Conservation (phyloP, 2,797 vertebrate species). For the Sternarchorhynchus goeldii region DNA sequence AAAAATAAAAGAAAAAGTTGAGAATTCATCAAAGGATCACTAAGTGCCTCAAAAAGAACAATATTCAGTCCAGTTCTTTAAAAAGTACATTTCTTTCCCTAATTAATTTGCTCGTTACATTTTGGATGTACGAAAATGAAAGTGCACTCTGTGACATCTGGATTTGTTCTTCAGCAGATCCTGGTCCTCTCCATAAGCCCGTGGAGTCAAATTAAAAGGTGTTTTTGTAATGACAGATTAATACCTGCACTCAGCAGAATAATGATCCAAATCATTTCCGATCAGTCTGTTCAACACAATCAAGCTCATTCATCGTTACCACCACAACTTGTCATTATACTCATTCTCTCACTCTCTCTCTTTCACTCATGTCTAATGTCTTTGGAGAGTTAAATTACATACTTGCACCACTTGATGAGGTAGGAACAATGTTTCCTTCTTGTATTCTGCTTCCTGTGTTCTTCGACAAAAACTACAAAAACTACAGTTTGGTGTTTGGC, state of each 20-base stretch:
- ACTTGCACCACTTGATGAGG: background rate
- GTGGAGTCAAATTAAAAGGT: slow-evolving; percentile 2
- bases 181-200: background rate
- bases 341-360: background rate
- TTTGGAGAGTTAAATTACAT: slow-evolving; percentile 28
- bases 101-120: background rate
- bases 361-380: background rate
- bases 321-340: slow-evolving; percentile 11
- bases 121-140: background rate
- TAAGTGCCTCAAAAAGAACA: too few species aligned
- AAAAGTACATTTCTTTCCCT: too few species aligned
- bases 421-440: background rate
- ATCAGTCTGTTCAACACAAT: slow-evolving; percentile 14
- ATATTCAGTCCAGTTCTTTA: too few species aligned
- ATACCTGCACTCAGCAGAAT: slow-evolving; percentile 30
- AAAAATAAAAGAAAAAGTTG: too few species aligned
- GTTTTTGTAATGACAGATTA: slow-evolving; percentile 31
- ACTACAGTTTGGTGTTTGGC: background rate
- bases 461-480: background rate
- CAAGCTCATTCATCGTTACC: background rate
- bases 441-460: background rate
- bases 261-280: slow-evolving; percentile 35
- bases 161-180: background rate
- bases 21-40: too few species aligned
- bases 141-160: background rate